A percentile compares a stretch with the other conserved stretches of the same genome.
Conservation (phyloP, 2,797 vertebrate species). For the Oryzias dopingdopingensis region DNA sequence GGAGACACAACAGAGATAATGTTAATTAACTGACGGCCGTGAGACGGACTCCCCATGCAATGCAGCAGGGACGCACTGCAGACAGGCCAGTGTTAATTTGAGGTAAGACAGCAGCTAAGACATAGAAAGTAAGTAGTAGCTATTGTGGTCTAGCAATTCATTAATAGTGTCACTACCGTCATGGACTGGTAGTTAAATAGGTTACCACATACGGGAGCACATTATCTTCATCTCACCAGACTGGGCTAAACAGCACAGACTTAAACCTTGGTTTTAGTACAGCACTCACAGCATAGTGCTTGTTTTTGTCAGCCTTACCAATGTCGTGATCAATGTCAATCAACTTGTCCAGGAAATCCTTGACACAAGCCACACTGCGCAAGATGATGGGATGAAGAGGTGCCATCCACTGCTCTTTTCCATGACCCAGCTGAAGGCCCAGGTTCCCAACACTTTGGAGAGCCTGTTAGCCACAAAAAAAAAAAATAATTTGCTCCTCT, state of each 20-base stretch:
- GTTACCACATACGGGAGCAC: slow-evolving; percentile 51
- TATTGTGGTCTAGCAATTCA: slow-evolving; percentile 41
- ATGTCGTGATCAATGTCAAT: slow-evolving; percentile 80
- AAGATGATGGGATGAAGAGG: slow-evolving; percentile 87
- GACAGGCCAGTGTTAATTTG: too few relatives aligned
- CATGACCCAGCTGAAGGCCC: slow-evolving; percentile 89
- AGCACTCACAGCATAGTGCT: slow-evolving; percentile 12
- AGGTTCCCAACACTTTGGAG: slow-evolving; percentile 91
- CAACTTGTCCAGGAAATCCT: slow-evolving; percentile 86
- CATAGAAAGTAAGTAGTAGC: slow-evolving; percentile 31
- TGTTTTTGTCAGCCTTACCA: slow-evolving; percentile 72
- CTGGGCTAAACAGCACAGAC: slow-evolving; percentile 21
- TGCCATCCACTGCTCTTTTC: slow-evolving; percentile 93
- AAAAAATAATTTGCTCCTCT: slow-evolving; percentile 11
- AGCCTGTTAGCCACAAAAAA: slow-evolving; percentile 70
- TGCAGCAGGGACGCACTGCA: too few relatives aligned
- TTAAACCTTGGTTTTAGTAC: slow-evolving; percentile 14
- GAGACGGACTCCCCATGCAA: too few relatives aligned
- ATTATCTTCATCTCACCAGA: slow-evolving; percentile 33
- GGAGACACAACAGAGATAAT: too few relatives aligned
- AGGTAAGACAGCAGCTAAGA: slow-evolving; percentile 36
- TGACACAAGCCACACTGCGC: slow-evolving; percentile 81
- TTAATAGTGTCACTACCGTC: slow-evolving; percentile 43
- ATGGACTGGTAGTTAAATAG: slow-evolving; percentile 48
- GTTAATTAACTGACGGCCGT: too few relatives aligned